Evolutionary conservation across 2,797 vertebrate genomes (phyloP).

Genomic region (Pyrrhura leucotis): DNA sequence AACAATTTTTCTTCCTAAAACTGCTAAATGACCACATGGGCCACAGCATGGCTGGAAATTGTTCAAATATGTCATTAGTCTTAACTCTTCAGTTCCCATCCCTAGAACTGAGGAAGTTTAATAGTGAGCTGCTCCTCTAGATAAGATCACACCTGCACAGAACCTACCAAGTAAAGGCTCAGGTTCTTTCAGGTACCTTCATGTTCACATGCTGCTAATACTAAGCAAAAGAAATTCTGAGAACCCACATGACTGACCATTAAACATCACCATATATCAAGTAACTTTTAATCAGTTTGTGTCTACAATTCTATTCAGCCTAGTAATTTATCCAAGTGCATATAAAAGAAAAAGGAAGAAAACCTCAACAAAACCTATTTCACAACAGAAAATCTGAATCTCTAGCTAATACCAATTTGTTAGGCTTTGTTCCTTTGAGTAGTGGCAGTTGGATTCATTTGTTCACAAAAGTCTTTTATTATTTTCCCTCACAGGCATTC

Average conservation of each 20-base stretch:
- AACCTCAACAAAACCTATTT: neutral
- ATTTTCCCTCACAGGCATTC: conserved; percentile 18
- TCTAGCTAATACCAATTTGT: conserved; percentile 1
- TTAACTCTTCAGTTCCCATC: neutral
- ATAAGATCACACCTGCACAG: neutral
- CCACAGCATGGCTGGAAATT: neutral
- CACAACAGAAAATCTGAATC: conserved; percentile 8
- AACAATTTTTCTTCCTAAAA: neutral
- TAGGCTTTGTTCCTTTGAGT: conserved; percentile 36
- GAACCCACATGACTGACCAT: neutral
- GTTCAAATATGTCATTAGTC: neutral
- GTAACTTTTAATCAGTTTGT: neutral
- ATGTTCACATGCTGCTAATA: neutral
- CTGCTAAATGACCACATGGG: neutral
- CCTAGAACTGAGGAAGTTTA: neutral
- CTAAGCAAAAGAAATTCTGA: neutral
- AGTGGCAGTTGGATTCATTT: conserved; percentile 1
- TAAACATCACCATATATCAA: neutral
- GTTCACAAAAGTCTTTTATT: neutral
- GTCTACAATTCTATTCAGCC: neutral
- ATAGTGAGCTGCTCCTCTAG: neutral
- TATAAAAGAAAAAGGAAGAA: conserved; percentile 3
- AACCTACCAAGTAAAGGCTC: neutral
- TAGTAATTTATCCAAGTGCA: neutral
- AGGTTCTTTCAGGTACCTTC: neutral